Evolutionary conservation across 53 echinoderm and acorn worm genomes (phyloP), one percentile per base, ranked within the genome.

Genomic region (Arbacia lixula): DNA sequence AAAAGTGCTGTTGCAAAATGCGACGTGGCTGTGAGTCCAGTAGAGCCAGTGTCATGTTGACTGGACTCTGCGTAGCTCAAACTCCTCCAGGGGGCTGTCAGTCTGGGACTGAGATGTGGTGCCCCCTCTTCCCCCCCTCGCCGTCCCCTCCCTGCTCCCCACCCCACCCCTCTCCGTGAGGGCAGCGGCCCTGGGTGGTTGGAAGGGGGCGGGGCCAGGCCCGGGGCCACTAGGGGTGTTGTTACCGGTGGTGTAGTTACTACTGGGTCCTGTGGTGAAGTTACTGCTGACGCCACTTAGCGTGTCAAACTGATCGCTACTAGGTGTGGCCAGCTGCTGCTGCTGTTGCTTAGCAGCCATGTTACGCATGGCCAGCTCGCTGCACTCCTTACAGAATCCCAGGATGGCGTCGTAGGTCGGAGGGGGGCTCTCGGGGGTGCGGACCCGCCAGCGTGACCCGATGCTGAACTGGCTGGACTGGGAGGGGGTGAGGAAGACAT

Each of bases 361-460:
- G 82, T 81, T 81, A 16, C 82, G 82, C 33, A 81, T 46, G 14
- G 82, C 67, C 58, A 89, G 29, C 69, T 85, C 77, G 68, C 89
- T 89, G 49, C 89, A 89, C 51, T 89, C 84, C 69, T 89, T 89
- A 61, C 89, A 89, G 69, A 84, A 84, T 1, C 89, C 90, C 20
- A 92, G 54, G 66, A 95, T 92, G 72, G 95, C 86, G 73, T 95
- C 92, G 66, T 95, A 95, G 66, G 91, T 92, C 32, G 95, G 95
- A 8, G 95, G 95, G 3, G 95, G 95, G 86, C 95, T 95, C 55
- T 95, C 95, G 0, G 95, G 95, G 2, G 95, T 95, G 29, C 90
- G 87, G 22, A 90, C 86, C 21, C 87, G 79, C 71, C 93, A 65
- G 19, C 83, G 76, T n/a, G 72, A 62, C 32, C 54, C 84, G 21